Evolutionary conservation across 2,888 invertebrate genomes (phyloP).

Genomic region (Cabera pusaria): DNA sequence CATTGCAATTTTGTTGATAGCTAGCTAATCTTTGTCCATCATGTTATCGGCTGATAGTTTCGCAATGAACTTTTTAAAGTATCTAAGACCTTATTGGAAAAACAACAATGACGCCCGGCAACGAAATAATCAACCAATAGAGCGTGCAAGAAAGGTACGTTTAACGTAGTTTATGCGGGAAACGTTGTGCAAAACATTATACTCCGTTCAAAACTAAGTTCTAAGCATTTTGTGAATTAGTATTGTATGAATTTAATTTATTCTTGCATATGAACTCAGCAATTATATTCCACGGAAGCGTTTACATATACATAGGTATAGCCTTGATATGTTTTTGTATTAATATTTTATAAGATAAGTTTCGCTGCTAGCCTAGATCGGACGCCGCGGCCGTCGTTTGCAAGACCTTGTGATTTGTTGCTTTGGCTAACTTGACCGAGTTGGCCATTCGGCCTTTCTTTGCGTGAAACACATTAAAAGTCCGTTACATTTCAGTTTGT

Average conservation of each 20-base stretch:
- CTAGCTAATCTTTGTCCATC: too few species aligned
- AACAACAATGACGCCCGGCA: slow-evolving; percentile 61
- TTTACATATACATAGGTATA: slow-evolving; percentile 34
- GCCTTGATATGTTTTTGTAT: slow-evolving; percentile 40
- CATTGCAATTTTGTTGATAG: too few species aligned
- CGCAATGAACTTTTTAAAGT: slow-evolving; percentile 24
- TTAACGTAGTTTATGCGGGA: slow-evolving; percentile 15
- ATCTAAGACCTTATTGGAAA: slow-evolving; percentile 40
- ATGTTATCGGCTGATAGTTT: too few species aligned
- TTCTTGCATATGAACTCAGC: slow-evolving; percentile 27
- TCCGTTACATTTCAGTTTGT: slow-evolving; percentile 26
- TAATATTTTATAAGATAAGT: slow-evolving; percentile 39
- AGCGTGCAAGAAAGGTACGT: slow-evolving; percentile 56
- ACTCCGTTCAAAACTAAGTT: slow-evolving; percentile 14
- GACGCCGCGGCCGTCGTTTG: slow-evolving; percentile 41
- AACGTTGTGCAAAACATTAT: slow-evolving; percentile 12
- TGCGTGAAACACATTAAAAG: slow-evolving; percentile 39
- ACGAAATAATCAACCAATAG: slow-evolving; percentile 58
- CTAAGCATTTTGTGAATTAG: slow-evolving; percentile 24
- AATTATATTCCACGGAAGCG: slow-evolving; percentile 31
- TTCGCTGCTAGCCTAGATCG: slow-evolving; percentile 35
- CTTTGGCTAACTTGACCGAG: slow-evolving; percentile 42
- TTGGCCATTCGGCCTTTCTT: slow-evolving; percentile 47
- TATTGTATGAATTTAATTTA: slow-evolving; percentile 25
- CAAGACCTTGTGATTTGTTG: slow-evolving; percentile 54